phyloP scores from a whole-genome alignment of 2,113 vertebrate genomes.

The Erythrolamprus reginae region DNA sequence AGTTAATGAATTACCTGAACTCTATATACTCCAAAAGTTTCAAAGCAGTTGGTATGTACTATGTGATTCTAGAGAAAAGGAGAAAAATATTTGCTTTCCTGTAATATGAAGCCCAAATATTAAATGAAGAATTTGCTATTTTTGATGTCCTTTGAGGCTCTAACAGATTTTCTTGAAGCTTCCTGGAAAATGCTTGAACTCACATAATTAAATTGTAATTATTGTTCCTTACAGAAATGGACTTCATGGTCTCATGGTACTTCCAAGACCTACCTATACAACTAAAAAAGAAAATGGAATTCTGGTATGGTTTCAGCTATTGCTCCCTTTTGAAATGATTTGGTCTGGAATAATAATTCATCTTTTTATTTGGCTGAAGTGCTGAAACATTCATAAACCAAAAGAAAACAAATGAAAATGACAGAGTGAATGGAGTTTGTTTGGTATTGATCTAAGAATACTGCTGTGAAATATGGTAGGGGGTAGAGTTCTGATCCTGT shows the following conservation, averaged over 20 bases:
- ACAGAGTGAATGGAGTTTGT: neutral
- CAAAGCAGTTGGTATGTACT: neutral
- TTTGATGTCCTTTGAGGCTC: neutral
- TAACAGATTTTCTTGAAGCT: neutral
- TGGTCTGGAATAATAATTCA: neutral
- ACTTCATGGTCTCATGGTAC: neutral
- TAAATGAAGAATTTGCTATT: neutral
- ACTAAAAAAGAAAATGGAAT: neutral
- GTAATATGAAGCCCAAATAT: neutral
- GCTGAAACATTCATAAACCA: neutral
- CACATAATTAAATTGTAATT: neutral
- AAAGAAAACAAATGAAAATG: neutral
- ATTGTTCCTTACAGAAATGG: neutral
- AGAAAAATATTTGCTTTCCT: neutral
- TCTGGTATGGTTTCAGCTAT: neutral
- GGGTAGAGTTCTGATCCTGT: conserved; percentile 1
- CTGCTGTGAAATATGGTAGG: neutral
- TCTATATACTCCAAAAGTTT: neutral
- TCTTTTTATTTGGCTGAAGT: neutral
- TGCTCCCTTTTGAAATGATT: neutral
- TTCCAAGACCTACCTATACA: neutral
- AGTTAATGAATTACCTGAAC: neutral
- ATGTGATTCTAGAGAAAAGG: neutral
- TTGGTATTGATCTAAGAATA: neutral
- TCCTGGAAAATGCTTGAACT: neutral